A percentile compares a stretch with the other conserved stretches of the same genome.
These are phyloP conservation scores for Brachylomia viminalis DNA, from an alignment of 2,888 invertebrate genomes.

Conservation along the genomic window DNA sequence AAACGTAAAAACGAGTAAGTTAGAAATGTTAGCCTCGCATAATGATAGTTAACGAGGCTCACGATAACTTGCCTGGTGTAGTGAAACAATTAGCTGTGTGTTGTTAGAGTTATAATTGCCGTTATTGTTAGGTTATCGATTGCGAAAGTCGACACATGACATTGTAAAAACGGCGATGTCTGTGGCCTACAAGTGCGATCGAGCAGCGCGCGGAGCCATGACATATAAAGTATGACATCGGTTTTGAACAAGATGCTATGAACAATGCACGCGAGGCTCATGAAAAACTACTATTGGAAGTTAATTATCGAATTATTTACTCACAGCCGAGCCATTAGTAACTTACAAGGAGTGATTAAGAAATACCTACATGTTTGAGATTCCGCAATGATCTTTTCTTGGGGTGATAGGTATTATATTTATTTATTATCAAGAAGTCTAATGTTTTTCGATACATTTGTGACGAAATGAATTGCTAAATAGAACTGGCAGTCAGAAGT, in stretches of 20 bases:
- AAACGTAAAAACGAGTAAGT: constrained; percentile 40
- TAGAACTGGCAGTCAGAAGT: constrained; percentile 46
- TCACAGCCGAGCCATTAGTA: constrained; percentile 21
- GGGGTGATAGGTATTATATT: constrained; percentile 41
- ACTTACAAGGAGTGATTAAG: constrained; percentile 29
- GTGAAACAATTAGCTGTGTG: constrained; percentile 66
- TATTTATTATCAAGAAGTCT: constrained; percentile 35
- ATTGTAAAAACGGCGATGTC: constrained; percentile 87
- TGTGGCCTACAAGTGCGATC: constrained; percentile 89
- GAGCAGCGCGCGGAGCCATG: constrained; percentile 85
- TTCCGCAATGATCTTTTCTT: constrained; percentile 47
- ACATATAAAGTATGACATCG: constrained; percentile 88
- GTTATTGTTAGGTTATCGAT: constrained; percentile 83
- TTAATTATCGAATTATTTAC: constrained; percentile 64
- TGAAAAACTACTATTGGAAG: constrained; percentile 68
- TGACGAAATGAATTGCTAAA: constrained; percentile 44
- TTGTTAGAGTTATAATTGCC: constrained; percentile 73
- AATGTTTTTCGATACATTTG: constrained; percentile 34
- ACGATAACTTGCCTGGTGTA: constrained; percentile 54
- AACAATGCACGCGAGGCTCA: constrained; percentile 79
- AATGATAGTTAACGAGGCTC: constrained; percentile 25
- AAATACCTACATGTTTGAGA: constrained; percentile 32
- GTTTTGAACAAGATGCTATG: constrained; percentile 77
- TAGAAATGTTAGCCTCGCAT: constrained; percentile 41
- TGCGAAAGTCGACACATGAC: constrained; percentile 88